A percentile compares a stretch with the other conserved stretches of the same genome.
Conservation (phyloP, 1,140 invertebrate genomes). For the Heterodera schachtii region DNA sequence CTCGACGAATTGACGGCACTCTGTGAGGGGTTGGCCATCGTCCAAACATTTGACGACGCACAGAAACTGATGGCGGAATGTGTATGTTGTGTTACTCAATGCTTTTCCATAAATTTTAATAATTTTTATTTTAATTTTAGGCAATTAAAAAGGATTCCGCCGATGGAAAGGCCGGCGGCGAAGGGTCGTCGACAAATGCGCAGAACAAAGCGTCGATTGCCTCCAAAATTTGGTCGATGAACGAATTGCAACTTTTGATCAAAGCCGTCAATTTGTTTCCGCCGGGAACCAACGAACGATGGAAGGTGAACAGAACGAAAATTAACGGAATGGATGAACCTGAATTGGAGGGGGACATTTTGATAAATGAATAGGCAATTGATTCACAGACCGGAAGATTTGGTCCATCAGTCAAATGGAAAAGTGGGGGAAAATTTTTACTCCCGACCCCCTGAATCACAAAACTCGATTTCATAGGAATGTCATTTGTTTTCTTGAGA, state of each 20-base stretch:
- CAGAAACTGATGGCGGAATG: constrained; percentile 36
- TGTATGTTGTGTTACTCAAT: constrained; percentile 1
- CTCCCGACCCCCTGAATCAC: no score
- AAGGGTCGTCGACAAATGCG: neutral
- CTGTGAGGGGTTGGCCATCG: constrained; percentile 29
- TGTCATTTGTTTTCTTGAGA: neutral
- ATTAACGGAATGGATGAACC: no score
- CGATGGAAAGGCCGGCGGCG: neutral
- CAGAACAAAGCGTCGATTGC: constrained; percentile 1
- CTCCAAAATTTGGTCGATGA: constrained; percentile 36
- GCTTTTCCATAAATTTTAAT: neutral
- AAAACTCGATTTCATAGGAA: neutral
- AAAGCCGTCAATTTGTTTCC: constrained; percentile 53
- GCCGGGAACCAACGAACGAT: constrained; percentile 43
- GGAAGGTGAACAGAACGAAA: constrained; percentile 39
- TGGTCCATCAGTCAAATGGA: no score
- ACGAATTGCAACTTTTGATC: constrained; percentile 47
- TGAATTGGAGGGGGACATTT: no score
- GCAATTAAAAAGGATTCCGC: neutral
- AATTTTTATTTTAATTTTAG: neutral
- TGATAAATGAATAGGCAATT: no score
- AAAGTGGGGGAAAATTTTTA: no score
- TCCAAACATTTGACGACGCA: constrained; percentile 41
- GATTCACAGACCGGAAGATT: no score
- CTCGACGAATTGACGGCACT: constrained; percentile 44